These are phyloP conservation scores for Drosophila anomelani DNA, from an alignment of 2,888 invertebrate species.

Conservation along the genomic window DNA sequence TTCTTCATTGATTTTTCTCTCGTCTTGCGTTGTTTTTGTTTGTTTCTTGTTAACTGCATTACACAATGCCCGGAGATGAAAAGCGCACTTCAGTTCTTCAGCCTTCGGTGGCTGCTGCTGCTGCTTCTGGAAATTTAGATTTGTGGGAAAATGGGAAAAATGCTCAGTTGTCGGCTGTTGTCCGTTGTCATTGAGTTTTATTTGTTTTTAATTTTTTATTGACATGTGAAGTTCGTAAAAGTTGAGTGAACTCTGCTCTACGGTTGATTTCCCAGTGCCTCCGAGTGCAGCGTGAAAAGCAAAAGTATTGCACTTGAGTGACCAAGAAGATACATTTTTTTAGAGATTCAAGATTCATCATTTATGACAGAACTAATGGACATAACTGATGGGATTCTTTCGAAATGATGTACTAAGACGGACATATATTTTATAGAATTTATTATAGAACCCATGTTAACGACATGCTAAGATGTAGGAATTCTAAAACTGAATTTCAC, in stretches of 20 bases:
- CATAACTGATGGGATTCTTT: neutral
- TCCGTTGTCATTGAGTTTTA: conserved; percentile 71
- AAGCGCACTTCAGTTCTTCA: conserved; percentile 38
- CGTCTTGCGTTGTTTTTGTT: conserved; percentile 50
- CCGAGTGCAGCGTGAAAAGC: conserved; percentile 61
- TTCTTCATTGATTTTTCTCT: conserved; percentile 71
- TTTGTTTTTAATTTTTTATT: conserved; percentile 81
- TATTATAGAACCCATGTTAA: neutral
- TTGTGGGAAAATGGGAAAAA: conserved; percentile 80
- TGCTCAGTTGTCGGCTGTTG: conserved; percentile 25
- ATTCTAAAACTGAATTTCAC: neutral
- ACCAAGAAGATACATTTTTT: conserved; percentile 1
- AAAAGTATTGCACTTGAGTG: conserved; percentile 62
- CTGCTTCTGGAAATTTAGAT: conserved; percentile 71
- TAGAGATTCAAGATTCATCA: neutral
- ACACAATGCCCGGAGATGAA: conserved; percentile 60
- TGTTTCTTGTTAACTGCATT: conserved; percentile 80
- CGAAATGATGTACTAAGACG: conserved; percentile 3
- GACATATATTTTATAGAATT: conserved; percentile 11
- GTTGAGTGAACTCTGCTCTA: conserved; percentile 73
- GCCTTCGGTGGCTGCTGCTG: conserved; percentile 8
- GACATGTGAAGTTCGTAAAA: conserved; percentile 78
- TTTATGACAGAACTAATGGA: conserved; percentile 42
- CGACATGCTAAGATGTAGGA: conserved; percentile 3
- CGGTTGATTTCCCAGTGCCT: conserved; percentile 54